phyloP scores from a whole-genome alignment of 1,140 invertebrate species.

The Hycleus cichorii region DNA sequence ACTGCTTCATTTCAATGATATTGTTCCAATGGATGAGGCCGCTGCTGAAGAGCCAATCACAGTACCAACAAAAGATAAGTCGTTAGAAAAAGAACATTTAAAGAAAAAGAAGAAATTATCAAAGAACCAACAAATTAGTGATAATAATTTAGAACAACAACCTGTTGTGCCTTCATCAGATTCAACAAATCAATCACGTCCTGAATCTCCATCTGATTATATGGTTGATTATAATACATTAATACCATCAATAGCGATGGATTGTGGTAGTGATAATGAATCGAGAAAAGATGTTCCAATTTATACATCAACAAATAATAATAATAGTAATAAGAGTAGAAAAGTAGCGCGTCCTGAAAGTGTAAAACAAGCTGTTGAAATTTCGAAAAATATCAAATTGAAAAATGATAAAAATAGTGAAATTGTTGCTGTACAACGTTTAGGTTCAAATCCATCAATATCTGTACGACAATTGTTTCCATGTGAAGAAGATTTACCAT shows the following conservation, averaged over 20 bases:
- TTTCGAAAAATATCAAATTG: conserved; percentile 29
- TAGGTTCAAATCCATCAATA: conserved; percentile 70
- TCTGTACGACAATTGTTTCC: conserved; percentile 72
- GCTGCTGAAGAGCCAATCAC: conserved; percentile 44
- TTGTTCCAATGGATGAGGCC: conserved; percentile 56
- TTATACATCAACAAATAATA: neutral
- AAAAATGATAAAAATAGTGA: conserved; percentile 29
- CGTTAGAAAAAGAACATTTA: conserved; percentile 42
- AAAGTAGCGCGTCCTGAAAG: conserved; percentile 26
- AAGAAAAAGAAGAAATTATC: conserved; percentile 44
- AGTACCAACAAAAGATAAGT: conserved; percentile 40
- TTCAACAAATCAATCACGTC: conserved; percentile 27
- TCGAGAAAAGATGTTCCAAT: conserved; percentile 21
- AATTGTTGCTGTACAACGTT: conserved; percentile 30
- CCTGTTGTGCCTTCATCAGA: conserved; percentile 23
- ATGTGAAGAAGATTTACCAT: conserved; percentile 69
- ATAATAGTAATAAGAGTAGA: conserved; percentile 13
- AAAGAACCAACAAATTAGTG: conserved; percentile 32
- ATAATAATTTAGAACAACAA: conserved; percentile 30
- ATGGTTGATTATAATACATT: conserved; percentile 38
- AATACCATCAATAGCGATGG: conserved; percentile 38
- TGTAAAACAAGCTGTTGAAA: conserved; percentile 32
- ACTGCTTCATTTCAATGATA: conserved; percentile 61
- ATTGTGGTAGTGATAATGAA: conserved; percentile 36
- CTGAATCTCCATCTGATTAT: conserved; percentile 32